phyloP scores from a whole-genome alignment of 2,888 invertebrate genomes.

The Macaria notata region DNA sequence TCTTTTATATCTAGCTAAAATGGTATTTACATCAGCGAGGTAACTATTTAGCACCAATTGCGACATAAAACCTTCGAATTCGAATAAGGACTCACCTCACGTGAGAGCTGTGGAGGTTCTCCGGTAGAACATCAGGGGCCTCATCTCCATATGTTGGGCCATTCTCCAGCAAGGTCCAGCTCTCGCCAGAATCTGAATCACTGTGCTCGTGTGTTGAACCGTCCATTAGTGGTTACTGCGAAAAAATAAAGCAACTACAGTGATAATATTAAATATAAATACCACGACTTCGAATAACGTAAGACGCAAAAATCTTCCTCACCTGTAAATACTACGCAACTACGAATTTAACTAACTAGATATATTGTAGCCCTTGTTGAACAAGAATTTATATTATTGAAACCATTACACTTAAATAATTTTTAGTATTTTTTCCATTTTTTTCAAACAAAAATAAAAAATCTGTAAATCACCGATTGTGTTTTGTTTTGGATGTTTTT shows the following conservation, averaged over 20 bases:
- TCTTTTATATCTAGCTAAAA: too few relatives aligned
- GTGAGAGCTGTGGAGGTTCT: slow-evolving; percentile 35
- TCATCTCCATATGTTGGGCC: slow-evolving; percentile 52
- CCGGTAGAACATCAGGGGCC: slow-evolving; percentile 45
- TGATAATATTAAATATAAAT: not conserved
- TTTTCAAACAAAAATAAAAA: slow-evolving; percentile 10
- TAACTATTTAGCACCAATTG: too few relatives aligned
- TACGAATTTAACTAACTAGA: slow-evolving; percentile 18
- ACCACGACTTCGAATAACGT: not conserved
- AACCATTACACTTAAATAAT: slow-evolving; percentile 16
- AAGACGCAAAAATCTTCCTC: slow-evolving; percentile 11
- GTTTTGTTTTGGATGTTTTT: slow-evolving; percentile 29
- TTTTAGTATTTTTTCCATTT: slow-evolving; percentile 18
- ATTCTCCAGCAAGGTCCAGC: slow-evolving; percentile 74
- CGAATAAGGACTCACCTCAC: slow-evolving; percentile 44
- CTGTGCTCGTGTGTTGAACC: slow-evolving; percentile 63
- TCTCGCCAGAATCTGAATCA: slow-evolving; percentile 79
- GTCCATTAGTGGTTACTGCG: slow-evolving; percentile 58
- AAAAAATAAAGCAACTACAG: not conserved
- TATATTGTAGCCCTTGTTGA: slow-evolving; percentile 13
- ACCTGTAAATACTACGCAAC: slow-evolving; percentile 17
- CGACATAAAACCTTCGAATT: too few relatives aligned
- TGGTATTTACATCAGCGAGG: too few relatives aligned
- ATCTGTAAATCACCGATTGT: slow-evolving; percentile 20
- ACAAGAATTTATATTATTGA: slow-evolving; percentile 27